Evolutionary conservation across 2,888 invertebrate species (phyloP), one percentile per base, ranked within the genome.

Genomic region (Geotrupes spiniger): DNA sequence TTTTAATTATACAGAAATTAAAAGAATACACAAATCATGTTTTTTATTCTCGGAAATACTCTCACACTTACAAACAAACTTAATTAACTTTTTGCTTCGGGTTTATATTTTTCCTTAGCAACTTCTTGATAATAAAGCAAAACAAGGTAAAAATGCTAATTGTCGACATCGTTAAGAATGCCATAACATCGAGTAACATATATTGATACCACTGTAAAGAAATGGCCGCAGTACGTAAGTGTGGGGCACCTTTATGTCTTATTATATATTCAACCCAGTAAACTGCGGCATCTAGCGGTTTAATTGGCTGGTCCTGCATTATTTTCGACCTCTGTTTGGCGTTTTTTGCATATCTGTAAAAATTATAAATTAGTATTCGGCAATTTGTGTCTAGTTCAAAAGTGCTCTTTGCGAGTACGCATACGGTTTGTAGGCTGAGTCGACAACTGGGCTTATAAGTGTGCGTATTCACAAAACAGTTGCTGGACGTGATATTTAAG

Each of bases 221-320:
- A 16, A 62, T 31, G 1, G 58, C 63, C 4, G 59, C 60, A 3
- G 63, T 58, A 39, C 58, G 55, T 36, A 69, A 56, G 56, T 69
- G 66, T n/a, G 52, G 48, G 1, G 68, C 65, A 4, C 67, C 68
- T 31, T 60, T 59, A 49, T 64, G 58, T 12, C 62, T 53, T 8
- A 65, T 55, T 4, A 67, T 63, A 46, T 66, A 66, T 45, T 68
- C 63, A 1, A 63, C 56, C 69, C 69, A 69, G 48, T 60, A 68
- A 27, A 61, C 53, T 10, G 65, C 65, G 4, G 49, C 52, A 26
- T 66, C 63, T 40, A 64, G 42, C 1, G 67, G 68, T 39, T 62
- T 62, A 36, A 61, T 46, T 6, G 63, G 63, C 41, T 62, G 52
- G 31, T 68, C 68, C 36, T 59, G 61, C 41, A 68, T 52, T n/a